Conservation (phyloP, 2,888 invertebrate genomes). For the Syrista parreyssii region DNA sequence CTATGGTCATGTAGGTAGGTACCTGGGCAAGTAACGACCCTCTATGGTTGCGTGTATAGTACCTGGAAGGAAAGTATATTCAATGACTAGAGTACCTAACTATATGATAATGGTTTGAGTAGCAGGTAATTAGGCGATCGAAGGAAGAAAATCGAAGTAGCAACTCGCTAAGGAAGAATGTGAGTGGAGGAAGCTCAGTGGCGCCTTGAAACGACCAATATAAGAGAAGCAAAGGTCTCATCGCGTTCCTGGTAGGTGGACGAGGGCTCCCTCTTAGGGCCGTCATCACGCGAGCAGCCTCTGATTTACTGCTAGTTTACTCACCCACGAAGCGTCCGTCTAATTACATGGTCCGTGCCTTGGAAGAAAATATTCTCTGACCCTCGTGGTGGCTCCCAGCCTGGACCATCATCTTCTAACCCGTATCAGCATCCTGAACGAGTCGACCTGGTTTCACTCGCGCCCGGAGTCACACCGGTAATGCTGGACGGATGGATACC, state of each 20-base stretch:
- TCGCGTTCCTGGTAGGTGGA: background rate
- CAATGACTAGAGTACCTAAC: background rate
- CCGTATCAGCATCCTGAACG: background rate
- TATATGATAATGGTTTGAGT: background rate
- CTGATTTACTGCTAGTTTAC: conserved; percentile 58
- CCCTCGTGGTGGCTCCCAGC: conserved; percentile 22
- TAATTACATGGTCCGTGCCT: conserved; percentile 55
- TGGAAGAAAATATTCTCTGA: conserved; percentile 44
- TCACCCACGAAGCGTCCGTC: conserved; percentile 60
- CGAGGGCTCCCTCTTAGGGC: conserved; percentile 23
- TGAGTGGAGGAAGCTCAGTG: background rate
- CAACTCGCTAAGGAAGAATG: background rate
- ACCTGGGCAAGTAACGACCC: background rate
- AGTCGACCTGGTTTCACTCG: background rate
- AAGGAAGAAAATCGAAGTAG: background rate
- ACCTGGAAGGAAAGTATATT: background rate
- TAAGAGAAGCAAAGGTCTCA: background rate
- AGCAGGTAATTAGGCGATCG: background rate
- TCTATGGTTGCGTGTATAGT: background rate
- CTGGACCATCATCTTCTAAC: background rate
- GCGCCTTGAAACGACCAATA: background rate
- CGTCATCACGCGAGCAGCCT: conserved; percentile 49
- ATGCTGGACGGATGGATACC: background rate
- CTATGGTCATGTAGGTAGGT: background rate
- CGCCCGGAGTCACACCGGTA: background rate